Evolutionary conservation across 1,140 invertebrate species (phyloP), one percentile per base, ranked within the genome.

Genomic region (Uloborus diversus): DNA sequence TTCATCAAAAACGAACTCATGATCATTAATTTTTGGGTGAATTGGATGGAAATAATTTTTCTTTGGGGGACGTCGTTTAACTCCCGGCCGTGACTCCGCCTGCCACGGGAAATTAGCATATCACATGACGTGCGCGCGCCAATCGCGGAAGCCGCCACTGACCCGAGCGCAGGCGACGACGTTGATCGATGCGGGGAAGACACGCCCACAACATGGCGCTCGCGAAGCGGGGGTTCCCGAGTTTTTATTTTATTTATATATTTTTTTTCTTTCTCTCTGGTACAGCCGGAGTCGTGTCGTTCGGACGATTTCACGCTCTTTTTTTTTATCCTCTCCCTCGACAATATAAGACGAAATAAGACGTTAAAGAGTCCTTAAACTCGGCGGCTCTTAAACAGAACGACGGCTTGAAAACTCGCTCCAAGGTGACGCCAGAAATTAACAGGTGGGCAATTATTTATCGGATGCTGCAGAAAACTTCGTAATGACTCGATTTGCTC

Each of bases 1-100:
- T 92, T 92, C 93, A 95, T 95, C 88, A 96, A 90, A 89, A 95
- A 96, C 85, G 94, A 95, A 89, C 93, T 96, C 94, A 96, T 96
- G 87, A 88, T 90, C 81, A 88, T 89, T 88, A 88, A 89, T 89
- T 88, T 89, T 87, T 85, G 84, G 83, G 83, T 85, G 87, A 87
- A 87, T 88, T 87, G 86, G 85, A 85, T 85, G 85, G 85, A 86
- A 88, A 87, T 88, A 88, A 88, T 87, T 86, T 85, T 86, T 85
- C 84, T 86, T 84, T 81, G 81, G 64, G 79, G 82, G 75, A 83
- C 83, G 84, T 85, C 84, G 83, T 82, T 83, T 80, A 83, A 83
- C 84, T 82, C 81, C 82, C n/a, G n/a, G 81, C 68, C 78, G 62
- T 82, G 82, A 83, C 86, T 84, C 85, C 89, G 87, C 89, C 89